Percentiles rank a stretch among this genome's conserved stretches.
Conservation (phyloP, 2,888 invertebrate species). For the Plebejus melissa region DNA sequence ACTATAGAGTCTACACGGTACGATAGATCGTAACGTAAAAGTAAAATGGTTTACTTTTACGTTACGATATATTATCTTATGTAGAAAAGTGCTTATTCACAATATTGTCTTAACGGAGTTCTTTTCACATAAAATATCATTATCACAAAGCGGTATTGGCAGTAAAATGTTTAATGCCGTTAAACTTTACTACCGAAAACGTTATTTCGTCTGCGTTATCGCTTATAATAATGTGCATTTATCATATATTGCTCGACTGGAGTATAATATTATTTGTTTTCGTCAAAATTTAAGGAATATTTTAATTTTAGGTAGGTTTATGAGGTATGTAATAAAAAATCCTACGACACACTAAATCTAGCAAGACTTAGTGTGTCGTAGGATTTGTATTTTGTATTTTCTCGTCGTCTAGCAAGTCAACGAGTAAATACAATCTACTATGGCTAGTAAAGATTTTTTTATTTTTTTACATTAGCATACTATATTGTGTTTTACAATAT, state of each 20-base stretch:
- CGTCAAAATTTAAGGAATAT: not conserved
- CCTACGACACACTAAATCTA: too few relatives aligned
- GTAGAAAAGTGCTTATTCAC: not conserved
- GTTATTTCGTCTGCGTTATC: conserved; percentile 16
- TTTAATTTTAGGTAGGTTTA: not conserved
- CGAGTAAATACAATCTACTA: too few relatives aligned
- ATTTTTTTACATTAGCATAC: too few relatives aligned
- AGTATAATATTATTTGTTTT: not conserved
- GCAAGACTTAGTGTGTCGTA: too few relatives aligned
- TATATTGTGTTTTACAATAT: too few relatives aligned
- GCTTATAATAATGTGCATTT: conserved; percentile 1
- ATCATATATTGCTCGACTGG: not conserved
- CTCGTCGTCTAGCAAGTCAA: too few relatives aligned
- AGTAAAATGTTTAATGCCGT: conserved; percentile 22
- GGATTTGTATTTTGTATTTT: too few relatives aligned
- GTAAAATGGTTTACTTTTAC: not conserved
- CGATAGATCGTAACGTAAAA: too few relatives aligned
- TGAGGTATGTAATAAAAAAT: too few relatives aligned
- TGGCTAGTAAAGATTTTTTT: too few relatives aligned
- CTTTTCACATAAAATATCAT: conserved; percentile 15
- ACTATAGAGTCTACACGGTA: too few relatives aligned
- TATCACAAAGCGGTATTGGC: conserved; percentile 19
- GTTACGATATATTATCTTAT: not conserved
- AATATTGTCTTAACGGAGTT: conserved; percentile 8
- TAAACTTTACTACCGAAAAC: conserved; percentile 13